Evolutionary conservation across 2,888 invertebrate species (phyloP).

Genomic region (Drosophila ochracea): DNA sequence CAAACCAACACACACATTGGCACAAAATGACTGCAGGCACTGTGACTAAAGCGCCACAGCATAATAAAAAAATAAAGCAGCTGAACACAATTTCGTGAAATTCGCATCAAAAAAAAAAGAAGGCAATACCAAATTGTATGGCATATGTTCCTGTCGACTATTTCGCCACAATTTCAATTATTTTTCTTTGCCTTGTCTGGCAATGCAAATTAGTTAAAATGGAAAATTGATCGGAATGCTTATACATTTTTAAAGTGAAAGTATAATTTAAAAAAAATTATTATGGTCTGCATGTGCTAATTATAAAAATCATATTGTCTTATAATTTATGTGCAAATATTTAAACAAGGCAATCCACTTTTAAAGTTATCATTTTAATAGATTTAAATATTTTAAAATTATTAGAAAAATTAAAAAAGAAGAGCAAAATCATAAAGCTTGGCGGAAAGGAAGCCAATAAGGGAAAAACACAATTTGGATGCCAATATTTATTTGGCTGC

Average conservation of each 20-base stretch:
- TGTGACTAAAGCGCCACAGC: conserved; percentile 68
- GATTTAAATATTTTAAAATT: background rate
- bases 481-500: background rate
- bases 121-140: conserved; percentile 40
- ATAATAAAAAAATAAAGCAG: conserved; percentile 66
- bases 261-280: background rate
- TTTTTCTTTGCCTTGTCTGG: conserved; percentile 23
- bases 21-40: conserved; percentile 72
- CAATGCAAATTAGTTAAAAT: conserved; percentile 24
- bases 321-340: background rate
- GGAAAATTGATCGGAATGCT: conserved; percentile 17
- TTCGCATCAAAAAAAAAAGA: conserved; percentile 5
- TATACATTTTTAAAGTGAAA: background rate
- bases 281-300: background rate
- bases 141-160: conserved; percentile 42
- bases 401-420: background rate
- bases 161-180: conserved; percentile 53
- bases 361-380: background rate
- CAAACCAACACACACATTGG: conserved; percentile 10
- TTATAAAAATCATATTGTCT: background rate
- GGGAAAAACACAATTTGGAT: background rate
- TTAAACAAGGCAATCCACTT: background rate
- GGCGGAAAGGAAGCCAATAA: background rate
- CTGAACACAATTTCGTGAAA: conserved; percentile 23
- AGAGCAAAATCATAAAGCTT: background rate